Evolutionary conservation across 1,140 invertebrate genomes (phyloP), one percentile per base, ranked within the genome.

Genomic region (Trinorchestia longiramus): DNA sequence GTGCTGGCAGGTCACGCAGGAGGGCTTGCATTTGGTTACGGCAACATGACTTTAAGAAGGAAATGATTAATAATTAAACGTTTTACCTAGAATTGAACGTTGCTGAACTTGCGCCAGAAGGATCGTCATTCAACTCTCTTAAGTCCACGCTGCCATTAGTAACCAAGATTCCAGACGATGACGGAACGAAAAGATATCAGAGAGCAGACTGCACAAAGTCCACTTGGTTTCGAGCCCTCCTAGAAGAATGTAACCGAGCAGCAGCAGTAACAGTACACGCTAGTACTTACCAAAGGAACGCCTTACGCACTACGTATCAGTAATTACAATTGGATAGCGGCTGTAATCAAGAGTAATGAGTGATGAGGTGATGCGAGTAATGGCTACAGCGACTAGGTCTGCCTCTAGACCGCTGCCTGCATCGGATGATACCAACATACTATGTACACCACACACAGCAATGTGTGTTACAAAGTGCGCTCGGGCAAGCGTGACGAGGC

Each of bases 251-350:
- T 77, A 77, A 77, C 62, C 62, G 62, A 77, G 62, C 62, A 77
- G 62, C 88, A 42, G 43, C 41, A 41, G 62, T 43, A 94, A 94
- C 92, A 45, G 92, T 94, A 45, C 43, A 47, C 43, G 19, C 92
- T 94, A 94, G 92, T 17, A 94, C 92, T 94, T 94, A 94, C 43
- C 92, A 94, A 94, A 43, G 43, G 44, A 94, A 94, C 92, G 3
- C 43, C 92, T 94, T 94, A 94, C 92, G 40, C 92, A 42, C 62
- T 77, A 77, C 28, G 28, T 91, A 91, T 43, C 92, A 44, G 92
- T 94, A 94, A 47, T 94, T 94, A 94, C 92, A 94, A 47, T 94
- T 94, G 92, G 92, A 94, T 94, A 94, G 92, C 92, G 44, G 43
- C 92, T 43, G 44, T 90, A 94, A 77, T 77, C 62, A 36, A 77